Conservation (phyloP, 2,113 vertebrate species). For the Myxocyprinus asiaticus region DNA sequence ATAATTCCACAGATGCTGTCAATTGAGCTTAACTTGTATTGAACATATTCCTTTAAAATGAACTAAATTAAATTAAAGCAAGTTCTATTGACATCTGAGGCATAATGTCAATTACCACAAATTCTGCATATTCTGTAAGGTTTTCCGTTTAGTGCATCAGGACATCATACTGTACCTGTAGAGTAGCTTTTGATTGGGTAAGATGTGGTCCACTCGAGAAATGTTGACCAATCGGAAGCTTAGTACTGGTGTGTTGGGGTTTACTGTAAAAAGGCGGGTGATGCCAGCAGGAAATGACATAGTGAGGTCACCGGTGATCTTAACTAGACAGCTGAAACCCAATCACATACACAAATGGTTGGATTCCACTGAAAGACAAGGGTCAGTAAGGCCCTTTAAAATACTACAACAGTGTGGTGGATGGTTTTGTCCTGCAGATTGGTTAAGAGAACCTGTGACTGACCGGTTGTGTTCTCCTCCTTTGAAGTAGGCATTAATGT, state of each 20-base stretch:
- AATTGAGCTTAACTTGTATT: too few species aligned
- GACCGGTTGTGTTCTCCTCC: conserved; percentile 85
- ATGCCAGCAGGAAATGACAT: conserved; percentile 97
- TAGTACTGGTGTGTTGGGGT: conserved; percentile 82
- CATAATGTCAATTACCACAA: too few species aligned
- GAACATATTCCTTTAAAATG: too few species aligned
- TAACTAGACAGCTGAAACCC: conserved; percentile 84
- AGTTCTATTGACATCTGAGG: too few species aligned
- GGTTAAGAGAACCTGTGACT: conserved; percentile 32
- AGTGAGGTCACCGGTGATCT: conserved; percentile 91
- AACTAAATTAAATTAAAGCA: too few species aligned
- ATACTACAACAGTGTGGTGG: neutral
- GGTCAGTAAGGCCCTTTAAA: too few species aligned
- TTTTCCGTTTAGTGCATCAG: too few species aligned
- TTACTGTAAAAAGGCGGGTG: conserved; percentile 80
- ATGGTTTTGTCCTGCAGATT: neutral
- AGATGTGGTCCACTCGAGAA: conserved; percentile 81
- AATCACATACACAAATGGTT: conserved; percentile 16
- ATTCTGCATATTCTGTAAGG: too few species aligned
- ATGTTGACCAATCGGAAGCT: conserved; percentile 88
- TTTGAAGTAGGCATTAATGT: conserved; percentile 91
- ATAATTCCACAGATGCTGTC: too few species aligned
- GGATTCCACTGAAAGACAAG: too few species aligned
- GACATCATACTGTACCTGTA: conserved; percentile 79
- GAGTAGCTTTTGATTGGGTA: conserved; percentile 88